A percentile compares a stretch with the other conserved stretches of the same genome.
Conservation (phyloP, 2,113 vertebrate genomes). For the Sylvilagus bachmani region DNA sequence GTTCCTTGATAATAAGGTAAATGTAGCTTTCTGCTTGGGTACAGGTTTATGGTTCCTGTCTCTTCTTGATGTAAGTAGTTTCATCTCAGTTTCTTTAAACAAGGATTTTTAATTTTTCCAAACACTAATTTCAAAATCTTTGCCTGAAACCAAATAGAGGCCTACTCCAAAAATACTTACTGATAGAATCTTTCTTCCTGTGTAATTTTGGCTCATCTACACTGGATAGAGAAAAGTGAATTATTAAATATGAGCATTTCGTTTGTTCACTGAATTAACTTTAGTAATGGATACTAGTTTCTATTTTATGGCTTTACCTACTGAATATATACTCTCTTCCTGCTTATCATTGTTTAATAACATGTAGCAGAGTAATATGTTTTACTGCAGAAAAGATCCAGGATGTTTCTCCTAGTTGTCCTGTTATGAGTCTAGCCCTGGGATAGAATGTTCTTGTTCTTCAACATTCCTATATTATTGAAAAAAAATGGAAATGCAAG, state of each 20-base stretch:
- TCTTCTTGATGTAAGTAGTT: neutral
- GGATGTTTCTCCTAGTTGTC: neutral
- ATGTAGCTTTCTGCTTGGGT: constrained; percentile 18
- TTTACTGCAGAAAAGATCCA: neutral
- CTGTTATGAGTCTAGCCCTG: neutral
- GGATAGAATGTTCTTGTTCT: neutral
- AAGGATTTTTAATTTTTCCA: neutral
- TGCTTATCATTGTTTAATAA: neutral
- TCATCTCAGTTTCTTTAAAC: neutral
- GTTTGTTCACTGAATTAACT: neutral
- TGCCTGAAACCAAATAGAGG: neutral
- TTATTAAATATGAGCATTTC: neutral
- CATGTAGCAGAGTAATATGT: neutral
- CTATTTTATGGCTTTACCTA: neutral
- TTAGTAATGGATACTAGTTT: neutral
- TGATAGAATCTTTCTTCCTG: neutral
- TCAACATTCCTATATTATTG: neutral
- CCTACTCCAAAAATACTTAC: neutral
- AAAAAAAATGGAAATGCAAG: neutral
- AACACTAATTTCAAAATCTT: neutral
- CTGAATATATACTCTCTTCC: neutral
- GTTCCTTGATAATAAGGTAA: constrained; percentile 29
- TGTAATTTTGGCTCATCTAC: neutral
- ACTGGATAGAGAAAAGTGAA: neutral
- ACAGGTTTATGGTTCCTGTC: neutral